Evolutionary conservation across 2,888 invertebrate species (phyloP).

Genomic region (Macrophya annulata): DNA sequence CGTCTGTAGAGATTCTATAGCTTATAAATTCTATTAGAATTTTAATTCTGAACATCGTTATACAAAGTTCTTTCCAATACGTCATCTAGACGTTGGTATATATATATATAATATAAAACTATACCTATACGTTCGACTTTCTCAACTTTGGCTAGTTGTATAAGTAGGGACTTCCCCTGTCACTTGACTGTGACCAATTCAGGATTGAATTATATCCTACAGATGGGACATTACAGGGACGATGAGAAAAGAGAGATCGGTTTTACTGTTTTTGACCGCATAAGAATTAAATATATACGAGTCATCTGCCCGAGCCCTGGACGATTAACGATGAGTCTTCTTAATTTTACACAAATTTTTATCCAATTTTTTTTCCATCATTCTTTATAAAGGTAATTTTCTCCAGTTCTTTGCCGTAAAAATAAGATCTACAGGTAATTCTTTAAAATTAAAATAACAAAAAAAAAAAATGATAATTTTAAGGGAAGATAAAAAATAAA

Average conservation of each 20-base stretch:
- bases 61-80: neutral
- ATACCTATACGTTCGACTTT: neutral
- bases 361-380: neutral
- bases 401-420: neutral
- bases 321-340: slow-evolving; percentile 22
- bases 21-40: neutral
- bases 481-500: no score
- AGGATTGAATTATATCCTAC: slow-evolving; percentile 23
- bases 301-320: slow-evolving; percentile 10
- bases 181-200: slow-evolving; percentile 44
- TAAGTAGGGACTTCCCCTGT: slow-evolving; percentile 25
- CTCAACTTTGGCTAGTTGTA: neutral
- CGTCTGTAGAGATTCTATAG: neutral
- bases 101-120: no score
- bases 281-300: slow-evolving; percentile 29
- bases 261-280: slow-evolving; percentile 1
- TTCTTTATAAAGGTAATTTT: neutral
- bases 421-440: neutral
- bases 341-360: neutral
- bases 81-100: neutral
- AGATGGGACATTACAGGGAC: slow-evolving; percentile 25
- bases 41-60: neutral
- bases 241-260: slow-evolving; percentile 34
- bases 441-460: neutral
- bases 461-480: no score